Evolutionary conservation across 2,888 invertebrate genomes (phyloP), one percentile per base, ranked within the genome.

Genomic region (Oscheius sp.): DNA sequence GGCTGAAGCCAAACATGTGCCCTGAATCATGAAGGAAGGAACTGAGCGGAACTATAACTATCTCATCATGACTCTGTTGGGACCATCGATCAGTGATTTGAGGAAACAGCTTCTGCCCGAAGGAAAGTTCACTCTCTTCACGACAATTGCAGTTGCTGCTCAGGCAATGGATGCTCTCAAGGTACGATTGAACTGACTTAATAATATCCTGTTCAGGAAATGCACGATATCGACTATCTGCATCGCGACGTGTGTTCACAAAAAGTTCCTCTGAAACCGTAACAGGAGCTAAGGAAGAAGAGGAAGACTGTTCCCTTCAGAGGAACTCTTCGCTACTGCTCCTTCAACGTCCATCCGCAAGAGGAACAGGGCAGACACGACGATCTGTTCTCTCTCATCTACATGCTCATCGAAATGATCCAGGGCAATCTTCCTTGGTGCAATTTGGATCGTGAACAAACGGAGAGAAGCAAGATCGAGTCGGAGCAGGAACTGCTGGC

Each of bases 291-390:
- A 2, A 29, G 68, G n/a, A 53, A 53, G 29, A 68, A 68, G 68
- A 51, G 68, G 21, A 68, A 68, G 35, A n/a, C 37, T 9, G 68
- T 55, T 5, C 59, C 70, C 33, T 77, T 72, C 70, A 70, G 79
- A 51, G 84, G 84, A 9, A 84, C 84, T 1, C 68, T 76, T 5
- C 70, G 79, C 21, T 84, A 84, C 62, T 84, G 82, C 63, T 83
- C 82, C 4, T 55, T 78, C 57, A 79, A 65, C n/a, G 76, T 78
- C 1, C 84, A 83, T 58, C 68, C 79, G n/a, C 75, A 78, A 11
- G 73, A 77, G 65, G 84, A 84, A 62, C 82, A 80, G 29, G 80
- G 82, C 29, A 65, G 84, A 48, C 77, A 79, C 35, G 84, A 84
- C 66, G 84, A 84, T 63, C 66, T 84, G 13, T 81, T 80, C 80